Evolutionary conservation across 2,113 vertebrate species (phyloP).

Genomic region (Pachycephala philippinensis): DNA sequence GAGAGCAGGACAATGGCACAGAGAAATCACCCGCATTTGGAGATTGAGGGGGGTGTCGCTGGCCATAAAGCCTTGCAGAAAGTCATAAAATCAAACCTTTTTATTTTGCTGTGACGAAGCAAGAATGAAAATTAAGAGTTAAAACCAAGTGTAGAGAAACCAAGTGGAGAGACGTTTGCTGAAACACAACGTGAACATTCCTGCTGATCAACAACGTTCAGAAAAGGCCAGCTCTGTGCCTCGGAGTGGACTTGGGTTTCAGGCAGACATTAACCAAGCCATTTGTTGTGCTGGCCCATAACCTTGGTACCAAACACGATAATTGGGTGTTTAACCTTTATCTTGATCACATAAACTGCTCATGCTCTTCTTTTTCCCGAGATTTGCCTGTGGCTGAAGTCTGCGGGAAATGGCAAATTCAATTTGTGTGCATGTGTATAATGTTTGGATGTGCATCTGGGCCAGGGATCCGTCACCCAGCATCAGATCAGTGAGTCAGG

Average conservation of each 20-base stretch:
- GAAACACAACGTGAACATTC: background rate
- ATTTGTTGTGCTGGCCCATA: background rate
- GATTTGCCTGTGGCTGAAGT: background rate
- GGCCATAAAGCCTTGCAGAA: background rate
- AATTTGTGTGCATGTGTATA: background rate
- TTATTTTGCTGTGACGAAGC: background rate
- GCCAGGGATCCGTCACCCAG: background rate
- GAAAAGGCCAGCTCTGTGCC: background rate
- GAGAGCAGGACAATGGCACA: background rate
- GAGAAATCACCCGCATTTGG: background rate
- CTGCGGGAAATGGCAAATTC: background rate
- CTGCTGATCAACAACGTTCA: background rate
- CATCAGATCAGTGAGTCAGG: background rate
- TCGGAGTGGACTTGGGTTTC: background rate
- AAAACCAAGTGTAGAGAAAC: background rate
- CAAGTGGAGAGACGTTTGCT: background rate
- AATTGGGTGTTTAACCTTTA: slow-evolving; percentile 43
- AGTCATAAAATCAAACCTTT: background rate
- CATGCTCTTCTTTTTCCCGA: background rate
- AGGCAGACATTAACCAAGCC: background rate
- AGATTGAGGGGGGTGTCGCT: background rate
- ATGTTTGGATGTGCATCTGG: background rate
- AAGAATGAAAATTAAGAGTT: background rate
- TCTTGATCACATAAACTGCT: background rate
- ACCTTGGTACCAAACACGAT: background rate